These are phyloP conservation scores for Anthophora plumipes DNA, from an alignment of 2,888 invertebrate genomes.

Conservation along the genomic window DNA sequence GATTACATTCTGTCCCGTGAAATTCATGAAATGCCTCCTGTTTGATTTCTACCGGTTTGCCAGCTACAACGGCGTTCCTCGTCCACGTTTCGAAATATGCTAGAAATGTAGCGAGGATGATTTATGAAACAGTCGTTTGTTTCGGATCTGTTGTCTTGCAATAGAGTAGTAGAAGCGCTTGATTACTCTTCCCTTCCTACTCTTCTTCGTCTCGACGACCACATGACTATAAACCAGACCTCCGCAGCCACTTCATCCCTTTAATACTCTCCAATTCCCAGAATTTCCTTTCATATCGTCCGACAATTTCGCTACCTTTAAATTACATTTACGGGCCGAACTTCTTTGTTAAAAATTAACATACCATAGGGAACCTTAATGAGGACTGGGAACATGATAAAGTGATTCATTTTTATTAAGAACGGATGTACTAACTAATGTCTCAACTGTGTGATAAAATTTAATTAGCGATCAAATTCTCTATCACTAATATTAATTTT, in stretches of 20 bases:
- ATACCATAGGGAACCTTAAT: neutral
- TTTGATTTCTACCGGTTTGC: constrained; percentile 18
- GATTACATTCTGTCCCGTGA: constrained; percentile 14
- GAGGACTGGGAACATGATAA: neutral
- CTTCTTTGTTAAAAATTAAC: constrained; percentile 36
- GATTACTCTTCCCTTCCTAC: constrained; percentile 55
- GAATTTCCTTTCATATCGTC: constrained; percentile 54
- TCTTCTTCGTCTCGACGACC: constrained; percentile 34
- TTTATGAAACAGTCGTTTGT: constrained; percentile 62
- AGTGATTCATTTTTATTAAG: neutral
- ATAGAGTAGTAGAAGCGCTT: constrained; percentile 54
- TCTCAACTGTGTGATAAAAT: too few relatives aligned
- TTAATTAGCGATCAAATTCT: too few relatives aligned
- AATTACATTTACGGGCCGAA: constrained; percentile 40
- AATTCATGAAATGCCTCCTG: constrained; percentile 5
- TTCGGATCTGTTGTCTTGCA: constrained; percentile 56
- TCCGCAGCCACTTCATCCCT: constrained; percentile 36
- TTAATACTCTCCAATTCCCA: constrained; percentile 49
- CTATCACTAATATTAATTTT: too few relatives aligned
- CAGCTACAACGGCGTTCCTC: constrained; percentile 17
- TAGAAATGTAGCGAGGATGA: constrained; percentile 53
- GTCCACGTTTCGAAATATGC: constrained; percentile 49
- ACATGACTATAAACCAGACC: constrained; percentile 32
- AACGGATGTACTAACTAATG: neutral
- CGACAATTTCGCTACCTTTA: constrained; percentile 38